A percentile compares a stretch with the other conserved stretches of the same genome.
Evolutionary conservation across 2,113 vertebrate genomes (phyloP).

Genomic region (Pterocles orientalis): DNA sequence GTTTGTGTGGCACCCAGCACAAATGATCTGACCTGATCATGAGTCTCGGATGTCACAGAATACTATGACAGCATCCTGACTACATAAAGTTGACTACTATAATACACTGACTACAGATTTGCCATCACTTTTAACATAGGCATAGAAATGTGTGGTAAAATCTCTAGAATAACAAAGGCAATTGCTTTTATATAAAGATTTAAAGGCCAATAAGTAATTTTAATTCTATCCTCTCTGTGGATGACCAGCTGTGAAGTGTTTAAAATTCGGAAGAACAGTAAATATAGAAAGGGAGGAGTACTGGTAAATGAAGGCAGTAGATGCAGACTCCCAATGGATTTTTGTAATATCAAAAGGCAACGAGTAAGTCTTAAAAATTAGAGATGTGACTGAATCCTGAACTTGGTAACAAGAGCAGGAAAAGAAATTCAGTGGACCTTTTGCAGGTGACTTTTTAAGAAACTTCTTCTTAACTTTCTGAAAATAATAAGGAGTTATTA

Average conservation of each 20-base stretch:
- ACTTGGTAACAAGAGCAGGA: neutral
- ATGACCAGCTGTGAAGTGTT: neutral
- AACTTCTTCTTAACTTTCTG: neutral
- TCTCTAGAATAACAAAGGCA: neutral
- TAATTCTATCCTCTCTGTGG: neutral
- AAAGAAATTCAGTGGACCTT: neutral
- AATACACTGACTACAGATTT: neutral
- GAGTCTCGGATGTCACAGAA: neutral
- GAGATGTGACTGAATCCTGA: neutral
- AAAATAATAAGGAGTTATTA: neutral
- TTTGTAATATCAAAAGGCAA: neutral
- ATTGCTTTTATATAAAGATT: neutral
- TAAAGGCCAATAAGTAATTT: neutral
- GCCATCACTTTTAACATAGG: neutral
- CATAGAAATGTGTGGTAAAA: neutral
- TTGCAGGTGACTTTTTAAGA: neutral
- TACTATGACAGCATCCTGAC: neutral
- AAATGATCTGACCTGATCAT: neutral
- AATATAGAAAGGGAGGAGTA: neutral
- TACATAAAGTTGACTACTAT: neutral
- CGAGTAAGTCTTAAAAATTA: neutral
- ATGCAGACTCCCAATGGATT: neutral
- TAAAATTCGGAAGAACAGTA: neutral
- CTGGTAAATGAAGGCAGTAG: neutral
- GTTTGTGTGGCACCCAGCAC: neutral